Evolutionary conservation across 2,113 vertebrate species (phyloP).

Genomic region (Ceyx cyanopectus): DNA sequence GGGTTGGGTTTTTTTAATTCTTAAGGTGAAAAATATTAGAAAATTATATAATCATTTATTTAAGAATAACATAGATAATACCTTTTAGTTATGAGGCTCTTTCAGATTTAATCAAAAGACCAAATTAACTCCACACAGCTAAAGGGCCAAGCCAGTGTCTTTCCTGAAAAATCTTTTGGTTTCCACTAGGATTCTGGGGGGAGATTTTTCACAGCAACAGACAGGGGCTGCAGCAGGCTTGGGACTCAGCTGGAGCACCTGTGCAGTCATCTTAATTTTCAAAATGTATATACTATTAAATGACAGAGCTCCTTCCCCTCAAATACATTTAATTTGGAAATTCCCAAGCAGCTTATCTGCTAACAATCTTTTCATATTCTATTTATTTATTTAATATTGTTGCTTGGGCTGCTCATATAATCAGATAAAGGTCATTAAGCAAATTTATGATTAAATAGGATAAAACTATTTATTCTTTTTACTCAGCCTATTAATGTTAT

Average conservation of each 20-base stretch:
- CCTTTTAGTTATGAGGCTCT: background rate
- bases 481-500: slow-evolving; percentile 78
- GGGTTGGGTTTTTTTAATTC: background rate
- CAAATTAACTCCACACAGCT: background rate
- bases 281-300: slow-evolving; percentile 75
- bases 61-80: background rate
- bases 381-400: slow-evolving; percentile 82
- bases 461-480: slow-evolving; percentile 79
- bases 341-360: slow-evolving; percentile 81
- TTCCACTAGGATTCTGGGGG: background rate
- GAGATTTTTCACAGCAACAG: background rate
- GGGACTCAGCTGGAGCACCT: slow-evolving; percentile 51
- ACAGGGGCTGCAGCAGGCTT: slow-evolving; percentile 7
- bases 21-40: background rate
- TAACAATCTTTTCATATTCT: slow-evolving; percentile 81
- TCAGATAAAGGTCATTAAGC: slow-evolving; percentile 84
- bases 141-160: background rate
- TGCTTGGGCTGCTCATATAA: slow-evolving; percentile 77
- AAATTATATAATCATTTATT: background rate
- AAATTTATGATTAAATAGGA: slow-evolving; percentile 85
- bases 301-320: slow-evolving; percentile 31
- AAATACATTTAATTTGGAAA: slow-evolving; percentile 76
- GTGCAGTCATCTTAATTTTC: slow-evolving; percentile 68
- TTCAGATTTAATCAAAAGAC: background rate
- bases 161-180: background rate